Percentiles rank a stretch among this genome's conserved stretches.
Conservation (phyloP, 2,888 invertebrate genomes). For the Drosophila paramelanica region DNA sequence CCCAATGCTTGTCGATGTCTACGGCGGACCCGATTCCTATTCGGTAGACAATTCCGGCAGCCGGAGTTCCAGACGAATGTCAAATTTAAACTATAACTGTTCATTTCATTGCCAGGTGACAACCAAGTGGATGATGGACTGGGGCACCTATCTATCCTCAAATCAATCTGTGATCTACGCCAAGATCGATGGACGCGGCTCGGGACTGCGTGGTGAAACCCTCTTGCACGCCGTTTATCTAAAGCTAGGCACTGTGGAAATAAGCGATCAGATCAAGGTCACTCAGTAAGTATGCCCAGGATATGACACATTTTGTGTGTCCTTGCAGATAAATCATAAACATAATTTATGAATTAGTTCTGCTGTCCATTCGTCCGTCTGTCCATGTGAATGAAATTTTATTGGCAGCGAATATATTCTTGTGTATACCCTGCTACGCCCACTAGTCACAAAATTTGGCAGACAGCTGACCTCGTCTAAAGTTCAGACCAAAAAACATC, state of each 20-base stretch:
- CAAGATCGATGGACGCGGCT: conserved; percentile 95
- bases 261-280: conserved; percentile 95
- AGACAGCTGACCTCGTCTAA: no score
- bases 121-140: conserved; percentile 92
- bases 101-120: conserved; percentile 64
- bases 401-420: no score
- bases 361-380: no score
- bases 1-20: conserved; percentile 94
- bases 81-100: background rate
- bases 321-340: no score
- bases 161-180: conserved; percentile 94
- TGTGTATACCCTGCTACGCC: no score
- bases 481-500: no score
- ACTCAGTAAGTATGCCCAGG: conserved; percentile 85
- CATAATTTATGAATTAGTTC: no score
- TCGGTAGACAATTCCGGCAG: conserved; percentile 88
- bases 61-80: background rate
- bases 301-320: background rate
- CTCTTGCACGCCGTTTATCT: conserved; percentile 93
- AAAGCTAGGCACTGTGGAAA: conserved; percentile 94
- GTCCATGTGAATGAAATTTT: no score
- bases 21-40: conserved; percentile 96
- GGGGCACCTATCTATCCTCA: conserved; percentile 94
- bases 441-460: no score
- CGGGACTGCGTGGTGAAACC: conserved; percentile 93